Conservation (phyloP, 2,113 vertebrate species). For the Microtus oregoni region DNA sequence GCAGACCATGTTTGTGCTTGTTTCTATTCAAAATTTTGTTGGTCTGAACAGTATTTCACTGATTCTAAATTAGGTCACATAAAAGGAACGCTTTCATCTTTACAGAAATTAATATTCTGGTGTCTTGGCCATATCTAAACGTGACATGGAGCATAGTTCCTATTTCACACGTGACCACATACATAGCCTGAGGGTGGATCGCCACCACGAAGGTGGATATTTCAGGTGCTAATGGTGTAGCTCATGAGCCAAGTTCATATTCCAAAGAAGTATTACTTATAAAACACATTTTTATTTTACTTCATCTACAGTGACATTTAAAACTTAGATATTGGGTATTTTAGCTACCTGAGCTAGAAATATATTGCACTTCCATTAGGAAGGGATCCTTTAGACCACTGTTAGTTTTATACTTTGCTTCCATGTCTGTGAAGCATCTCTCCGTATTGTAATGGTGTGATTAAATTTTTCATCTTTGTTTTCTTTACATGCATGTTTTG, state of each 20-base stretch:
- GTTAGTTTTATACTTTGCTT: background rate
- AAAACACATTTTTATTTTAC: slow-evolving; percentile 46
- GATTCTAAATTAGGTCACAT: background rate
- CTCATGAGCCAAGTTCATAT: slow-evolving; percentile 6
- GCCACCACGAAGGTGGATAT: background rate
- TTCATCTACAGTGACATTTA: slow-evolving; percentile 36
- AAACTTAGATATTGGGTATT: slow-evolving; percentile 16
- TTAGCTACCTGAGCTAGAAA: background rate
- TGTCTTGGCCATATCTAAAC: background rate
- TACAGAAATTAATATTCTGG: slow-evolving; percentile 17
- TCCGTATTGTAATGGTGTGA: background rate
- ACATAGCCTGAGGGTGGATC: background rate
- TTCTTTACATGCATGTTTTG: background rate
- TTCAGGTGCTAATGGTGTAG: slow-evolving; percentile 2
- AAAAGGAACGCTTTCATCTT: slow-evolving; percentile 1
- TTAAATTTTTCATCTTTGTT: background rate
- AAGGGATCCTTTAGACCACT: background rate
- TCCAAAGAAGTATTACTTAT: slow-evolving; percentile 29
- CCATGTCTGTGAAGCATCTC: background rate
- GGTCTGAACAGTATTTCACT: background rate
- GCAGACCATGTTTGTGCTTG: background rate
- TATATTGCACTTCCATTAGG: background rate
- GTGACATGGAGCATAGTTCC: background rate
- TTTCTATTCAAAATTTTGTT: background rate
- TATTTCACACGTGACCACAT: background rate